phyloP scores from a whole-genome alignment of 2,888 invertebrate species.

The Deilephila porcellus region DNA sequence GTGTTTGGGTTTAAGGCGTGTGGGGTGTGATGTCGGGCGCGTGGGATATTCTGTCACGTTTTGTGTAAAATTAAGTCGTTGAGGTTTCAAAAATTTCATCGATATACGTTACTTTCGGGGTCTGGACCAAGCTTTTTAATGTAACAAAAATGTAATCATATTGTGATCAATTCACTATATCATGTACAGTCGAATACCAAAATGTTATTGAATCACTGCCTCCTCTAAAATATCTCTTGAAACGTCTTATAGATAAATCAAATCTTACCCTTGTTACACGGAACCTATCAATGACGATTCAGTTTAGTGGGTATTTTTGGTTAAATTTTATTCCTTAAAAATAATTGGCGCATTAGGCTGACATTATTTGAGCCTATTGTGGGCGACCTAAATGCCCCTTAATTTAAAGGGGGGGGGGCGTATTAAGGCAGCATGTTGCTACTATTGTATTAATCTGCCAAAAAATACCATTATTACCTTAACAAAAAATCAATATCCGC shows the following conservation, averaged over 20 bases:
- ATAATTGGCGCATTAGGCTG: neutral
- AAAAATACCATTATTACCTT: constrained; percentile 22
- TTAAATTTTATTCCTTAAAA: neutral
- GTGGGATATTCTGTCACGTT: constrained; percentile 47
- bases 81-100: constrained; percentile 33
- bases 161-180: constrained; percentile 40
- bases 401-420: neutral
- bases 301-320: constrained; percentile 15
- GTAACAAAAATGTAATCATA: constrained; percentile 7
- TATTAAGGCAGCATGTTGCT: neutral
- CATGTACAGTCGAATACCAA: constrained; percentile 54
- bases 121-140: constrained; percentile 67
- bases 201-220: constrained; percentile 55
- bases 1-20: constrained; percentile 64
- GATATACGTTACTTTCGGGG: constrained; percentile 34
- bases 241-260: constrained; percentile 55
- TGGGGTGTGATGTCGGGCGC: constrained; percentile 47
- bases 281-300: neutral
- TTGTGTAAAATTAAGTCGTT: constrained; percentile 40
- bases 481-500: neutral
- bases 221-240: constrained; percentile 44
- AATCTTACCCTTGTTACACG: constrained; percentile 35
- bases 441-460: constrained; percentile 19
- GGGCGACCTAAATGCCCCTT: neutral
- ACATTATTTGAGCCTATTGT: neutral